Conservation (phyloP, 2,888 invertebrate species). For the Diogma glabrata region DNA sequence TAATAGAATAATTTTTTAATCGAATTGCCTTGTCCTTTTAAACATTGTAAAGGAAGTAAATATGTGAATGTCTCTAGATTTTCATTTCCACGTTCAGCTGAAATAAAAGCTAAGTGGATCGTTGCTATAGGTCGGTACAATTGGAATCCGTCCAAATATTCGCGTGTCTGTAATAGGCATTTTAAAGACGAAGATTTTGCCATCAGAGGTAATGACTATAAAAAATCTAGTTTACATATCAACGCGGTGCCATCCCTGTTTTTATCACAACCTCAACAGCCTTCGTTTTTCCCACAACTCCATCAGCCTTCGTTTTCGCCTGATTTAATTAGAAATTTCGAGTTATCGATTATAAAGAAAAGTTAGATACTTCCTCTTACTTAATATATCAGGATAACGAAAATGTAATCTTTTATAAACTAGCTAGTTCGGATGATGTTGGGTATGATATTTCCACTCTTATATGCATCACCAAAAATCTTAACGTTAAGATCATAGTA, state of each 20-base stretch:
- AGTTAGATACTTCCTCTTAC: background rate
- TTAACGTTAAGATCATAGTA: background rate
- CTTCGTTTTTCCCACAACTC: background rate
- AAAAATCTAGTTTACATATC: background rate
- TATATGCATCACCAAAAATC: background rate
- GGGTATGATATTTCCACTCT: background rate
- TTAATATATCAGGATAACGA: background rate
- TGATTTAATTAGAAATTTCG: constrained; percentile 1
- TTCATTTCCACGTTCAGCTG: no score
- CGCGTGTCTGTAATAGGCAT: background rate
- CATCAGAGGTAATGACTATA: no score
- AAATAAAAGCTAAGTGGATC: no score
- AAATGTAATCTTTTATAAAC: background rate
- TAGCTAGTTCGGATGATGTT: background rate
- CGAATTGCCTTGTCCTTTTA: no score
- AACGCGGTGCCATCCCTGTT: background rate
- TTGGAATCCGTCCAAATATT: background rate
- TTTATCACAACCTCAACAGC: background rate
- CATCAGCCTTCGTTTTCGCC: no score
- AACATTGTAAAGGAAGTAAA: no score
- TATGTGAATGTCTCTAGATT: no score
- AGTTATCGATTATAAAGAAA: background rate
- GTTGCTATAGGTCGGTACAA: background rate
- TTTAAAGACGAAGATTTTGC: background rate
- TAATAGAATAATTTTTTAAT: no score